A percentile compares a stretch with the other conserved stretches of the same genome.
Evolutionary conservation across 1,140 invertebrate genomes (phyloP).

Genomic region (Euglossa dilemma): DNA sequence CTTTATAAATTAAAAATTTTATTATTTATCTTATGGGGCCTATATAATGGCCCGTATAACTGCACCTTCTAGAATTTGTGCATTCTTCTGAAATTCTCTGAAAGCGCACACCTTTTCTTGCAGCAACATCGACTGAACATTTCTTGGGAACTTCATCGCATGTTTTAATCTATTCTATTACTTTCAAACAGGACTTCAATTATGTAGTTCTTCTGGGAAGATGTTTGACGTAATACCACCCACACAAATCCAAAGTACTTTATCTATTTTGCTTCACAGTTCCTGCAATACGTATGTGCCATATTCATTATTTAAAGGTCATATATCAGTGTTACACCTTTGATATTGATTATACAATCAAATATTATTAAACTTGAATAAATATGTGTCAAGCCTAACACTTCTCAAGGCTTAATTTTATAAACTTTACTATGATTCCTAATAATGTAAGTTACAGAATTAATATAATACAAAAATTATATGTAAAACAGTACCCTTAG

Average conservation of each 20-base stretch:
- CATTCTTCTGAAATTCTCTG: conserved; percentile 66
- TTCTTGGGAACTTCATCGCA: conserved; percentile 63
- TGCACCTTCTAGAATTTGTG: conserved; percentile 60
- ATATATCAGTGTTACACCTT: conserved; percentile 31
- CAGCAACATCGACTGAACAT: conserved; percentile 61
- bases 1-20: conserved; percentile 2
- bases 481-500: neutral
- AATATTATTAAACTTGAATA: conserved; percentile 16
- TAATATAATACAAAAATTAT: neutral
- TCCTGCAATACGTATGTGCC: conserved; percentile 55
- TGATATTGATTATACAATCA: conserved; percentile 35
- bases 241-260: conserved; percentile 44
- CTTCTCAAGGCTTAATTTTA: conserved; percentile 20
- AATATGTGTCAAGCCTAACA: conserved; percentile 15
- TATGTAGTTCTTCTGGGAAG: conserved; percentile 38
- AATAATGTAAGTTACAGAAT: neutral
- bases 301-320: conserved; percentile 40
- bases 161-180: conserved; percentile 63
- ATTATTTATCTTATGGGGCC: conserved; percentile 36
- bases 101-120: conserved; percentile 67
- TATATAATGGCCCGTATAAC: conserved; percentile 31
- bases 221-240: conserved; percentile 44
- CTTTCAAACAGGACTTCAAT: conserved; percentile 56
- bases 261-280: conserved; percentile 49
- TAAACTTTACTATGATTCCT: neutral